phyloP scores from a whole-genome alignment of 2,888 invertebrate genomes.

The Camptogramma bilineatum region DNA sequence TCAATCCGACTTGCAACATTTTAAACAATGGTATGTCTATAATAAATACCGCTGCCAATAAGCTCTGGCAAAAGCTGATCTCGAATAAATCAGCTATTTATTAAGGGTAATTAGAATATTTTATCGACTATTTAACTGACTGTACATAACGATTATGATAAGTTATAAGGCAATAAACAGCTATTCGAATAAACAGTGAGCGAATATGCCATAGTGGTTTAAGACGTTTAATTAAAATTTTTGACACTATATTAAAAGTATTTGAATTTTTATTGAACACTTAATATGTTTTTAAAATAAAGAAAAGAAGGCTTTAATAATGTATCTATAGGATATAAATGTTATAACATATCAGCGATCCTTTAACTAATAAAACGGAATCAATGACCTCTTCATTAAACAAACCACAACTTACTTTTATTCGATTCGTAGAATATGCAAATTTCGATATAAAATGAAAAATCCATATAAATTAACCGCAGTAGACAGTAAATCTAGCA shows the following conservation, averaged over 20 bases:
- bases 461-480: constrained; percentile 60
- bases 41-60: constrained; percentile 49
- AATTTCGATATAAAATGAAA: constrained; percentile 59
- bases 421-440: constrained; percentile 62
- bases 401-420: constrained; percentile 34
- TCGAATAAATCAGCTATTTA: constrained; percentile 25
- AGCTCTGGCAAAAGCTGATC: constrained; percentile 25
- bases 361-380: neutral
- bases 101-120: constrained; percentile 30
- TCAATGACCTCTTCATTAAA: constrained; percentile 28
- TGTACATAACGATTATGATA: constrained; percentile 26
- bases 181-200: constrained; percentile 11
- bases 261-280: neutral
- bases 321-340: neutral
- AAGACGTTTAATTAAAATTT: neutral
- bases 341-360: neutral
- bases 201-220: neutral
- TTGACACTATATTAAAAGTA: neutral
- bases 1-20: constrained; percentile 56
- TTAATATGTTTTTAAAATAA: neutral
- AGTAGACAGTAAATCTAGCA: constrained; percentile 67
- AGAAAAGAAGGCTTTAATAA: neutral
- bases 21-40: constrained; percentile 52
- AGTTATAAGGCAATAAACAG: constrained; percentile 17
- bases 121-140: constrained; percentile 26